Conservation (phyloP, 2,797 vertebrate species). For the Phrynocephalus vlangalii region DNA sequence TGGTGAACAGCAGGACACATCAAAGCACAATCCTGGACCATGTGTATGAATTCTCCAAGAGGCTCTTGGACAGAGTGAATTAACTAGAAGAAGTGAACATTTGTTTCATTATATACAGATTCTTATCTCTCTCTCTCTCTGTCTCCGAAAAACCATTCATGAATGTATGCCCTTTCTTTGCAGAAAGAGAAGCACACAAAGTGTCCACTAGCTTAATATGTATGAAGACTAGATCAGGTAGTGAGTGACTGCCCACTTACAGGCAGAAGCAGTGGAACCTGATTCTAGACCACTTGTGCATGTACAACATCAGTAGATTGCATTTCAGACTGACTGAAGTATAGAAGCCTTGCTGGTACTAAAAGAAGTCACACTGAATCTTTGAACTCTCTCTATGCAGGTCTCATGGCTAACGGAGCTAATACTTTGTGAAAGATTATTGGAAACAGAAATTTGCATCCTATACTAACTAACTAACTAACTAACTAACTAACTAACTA, state of each 20-base stretch:
- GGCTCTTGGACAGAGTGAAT: slow-evolving; percentile 79
- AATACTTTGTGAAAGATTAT: background rate
- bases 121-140: background rate
- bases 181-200: background rate
- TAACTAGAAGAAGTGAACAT: slow-evolving; percentile 76
- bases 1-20: slow-evolving; percentile 74
- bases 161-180: background rate
- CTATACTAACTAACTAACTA: no score
- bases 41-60: slow-evolving; percentile 84
- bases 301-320: background rate
- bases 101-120: background rate
- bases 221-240: background rate
- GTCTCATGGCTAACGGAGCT: background rate
- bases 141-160: no score
- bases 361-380: background rate
- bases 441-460: background rate
- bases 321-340: background rate
- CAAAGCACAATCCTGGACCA: slow-evolving; percentile 78
- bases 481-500: no score
- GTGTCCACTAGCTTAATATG: background rate
- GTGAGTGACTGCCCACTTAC: background rate
- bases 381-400: no score
- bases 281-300: background rate
- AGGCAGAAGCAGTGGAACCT: no score
- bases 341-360: background rate